Percentiles rank a stretch among this genome's conserved stretches.
These are phyloP conservation scores for Hirtodrosophila confusa DNA, from an alignment of 2,888 invertebrate genomes.

Conservation along the genomic window DNA sequence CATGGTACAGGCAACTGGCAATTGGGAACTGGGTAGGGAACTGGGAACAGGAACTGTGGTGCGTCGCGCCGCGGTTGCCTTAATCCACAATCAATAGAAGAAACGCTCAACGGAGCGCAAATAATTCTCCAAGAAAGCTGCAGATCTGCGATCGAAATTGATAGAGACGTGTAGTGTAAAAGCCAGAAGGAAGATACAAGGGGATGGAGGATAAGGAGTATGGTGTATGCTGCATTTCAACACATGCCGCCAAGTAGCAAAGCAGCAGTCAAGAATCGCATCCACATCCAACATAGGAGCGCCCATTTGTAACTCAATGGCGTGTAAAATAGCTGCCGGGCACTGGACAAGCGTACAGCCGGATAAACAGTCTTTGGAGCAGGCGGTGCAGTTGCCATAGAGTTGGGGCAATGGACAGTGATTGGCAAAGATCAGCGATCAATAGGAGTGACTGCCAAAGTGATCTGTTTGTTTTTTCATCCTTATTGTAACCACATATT, in stretches of 20 bases:
- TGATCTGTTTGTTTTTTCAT: too few species aligned
- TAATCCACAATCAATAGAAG: constrained; percentile 72
- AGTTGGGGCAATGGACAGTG: constrained; percentile 30
- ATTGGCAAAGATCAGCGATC: constrained; percentile 8
- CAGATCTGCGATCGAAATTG: constrained; percentile 58
- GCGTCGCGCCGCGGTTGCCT: constrained; percentile 31
- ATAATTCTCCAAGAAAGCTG: constrained; percentile 53
- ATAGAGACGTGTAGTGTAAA: constrained; percentile 47
- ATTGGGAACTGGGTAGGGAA: constrained; percentile 9
- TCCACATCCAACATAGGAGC: constrained; percentile 30
- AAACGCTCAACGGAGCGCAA: constrained; percentile 56
- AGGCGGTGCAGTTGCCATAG: constrained; percentile 9
- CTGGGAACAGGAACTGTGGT: constrained; percentile 52
- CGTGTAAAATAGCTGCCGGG: constrained; percentile 74
- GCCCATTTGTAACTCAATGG: constrained; percentile 72
- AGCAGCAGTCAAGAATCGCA: constrained; percentile 30
- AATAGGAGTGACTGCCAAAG: too few species aligned
- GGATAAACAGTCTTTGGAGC: constrained; percentile 15
- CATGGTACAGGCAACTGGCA: constrained; percentile 42
- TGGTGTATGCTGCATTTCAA: constrained; percentile 40
- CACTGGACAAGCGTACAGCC: constrained; percentile 44
- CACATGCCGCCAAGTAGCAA: constrained; percentile 57
- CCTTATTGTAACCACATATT: too few species aligned
- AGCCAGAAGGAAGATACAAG: not conserved
- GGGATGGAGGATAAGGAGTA: not conserved